Percentiles rank a stretch among this genome's conserved stretches.
phyloP scores from a whole-genome alignment of 2,888 invertebrate species.

The Watsonalla cultraria region DNA sequence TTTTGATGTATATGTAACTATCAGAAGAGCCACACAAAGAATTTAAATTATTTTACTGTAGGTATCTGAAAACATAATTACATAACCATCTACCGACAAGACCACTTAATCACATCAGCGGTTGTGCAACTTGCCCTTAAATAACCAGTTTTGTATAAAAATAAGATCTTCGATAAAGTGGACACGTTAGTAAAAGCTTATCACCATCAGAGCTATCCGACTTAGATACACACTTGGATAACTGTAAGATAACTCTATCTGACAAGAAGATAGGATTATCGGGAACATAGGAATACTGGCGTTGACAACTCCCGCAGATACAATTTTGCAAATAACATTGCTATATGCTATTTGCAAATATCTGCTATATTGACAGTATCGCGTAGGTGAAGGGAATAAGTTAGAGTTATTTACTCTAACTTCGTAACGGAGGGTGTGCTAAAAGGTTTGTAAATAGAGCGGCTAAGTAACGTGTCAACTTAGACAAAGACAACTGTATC shows the following conservation, averaged over 20 bases:
- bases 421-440: slow-evolving; percentile 61
- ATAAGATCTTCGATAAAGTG: neutral
- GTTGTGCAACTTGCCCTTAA: neutral
- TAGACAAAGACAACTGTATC: slow-evolving; percentile 67
- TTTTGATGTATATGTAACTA: no score
- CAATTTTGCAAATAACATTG: neutral
- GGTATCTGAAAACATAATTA: no score
- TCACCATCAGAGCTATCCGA: neutral
- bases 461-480: slow-evolving; percentile 68
- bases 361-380: neutral
- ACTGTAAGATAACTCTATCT: neutral
- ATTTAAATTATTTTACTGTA: no score
- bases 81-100: neutral
- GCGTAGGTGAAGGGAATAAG: slow-evolving; percentile 21
- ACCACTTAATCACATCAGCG: neutral
- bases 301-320: neutral
- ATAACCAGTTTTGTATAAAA: neutral
- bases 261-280: neutral
- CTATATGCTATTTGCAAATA: neutral
- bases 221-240: neutral
- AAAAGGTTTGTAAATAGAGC: slow-evolving; percentile 73
- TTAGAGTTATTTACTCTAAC: slow-evolving; percentile 53
- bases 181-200: neutral
- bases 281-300: neutral
- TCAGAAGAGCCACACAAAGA: no score